phyloP scores from a whole-genome alignment of 2,888 invertebrate genomes.

The Hoplodrina ambigua region DNA sequence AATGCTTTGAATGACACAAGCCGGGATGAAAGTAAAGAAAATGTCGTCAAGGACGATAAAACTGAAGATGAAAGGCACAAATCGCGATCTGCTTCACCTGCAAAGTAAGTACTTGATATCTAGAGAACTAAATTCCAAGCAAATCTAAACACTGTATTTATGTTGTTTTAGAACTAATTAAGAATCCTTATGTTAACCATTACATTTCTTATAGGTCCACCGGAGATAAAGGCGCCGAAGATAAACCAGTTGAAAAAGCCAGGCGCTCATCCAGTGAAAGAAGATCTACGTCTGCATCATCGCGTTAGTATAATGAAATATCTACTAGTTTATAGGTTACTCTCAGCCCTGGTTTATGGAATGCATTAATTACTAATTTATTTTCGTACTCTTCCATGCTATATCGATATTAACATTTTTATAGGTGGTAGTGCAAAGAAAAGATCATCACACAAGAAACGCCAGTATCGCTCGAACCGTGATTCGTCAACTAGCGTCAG shows the following conservation, averaged over 20 bases:
- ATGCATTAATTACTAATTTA: not conserved
- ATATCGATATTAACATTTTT: slow-evolving; percentile 10
- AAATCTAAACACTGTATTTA: not conserved
- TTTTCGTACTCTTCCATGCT: not conserved
- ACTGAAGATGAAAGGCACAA: slow-evolving; percentile 77
- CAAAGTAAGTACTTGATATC: slow-evolving; percentile 73
- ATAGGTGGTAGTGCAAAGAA: slow-evolving; percentile 92
- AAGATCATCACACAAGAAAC: slow-evolving; percentile 95
- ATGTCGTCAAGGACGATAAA: slow-evolving; percentile 75
- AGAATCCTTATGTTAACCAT: not conserved
- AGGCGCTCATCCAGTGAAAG: slow-evolving; percentile 82
- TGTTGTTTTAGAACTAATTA: not conserved
- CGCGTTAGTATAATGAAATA: slow-evolving; percentile 75
- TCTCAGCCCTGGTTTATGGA: not conserved
- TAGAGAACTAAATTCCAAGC: not conserved
- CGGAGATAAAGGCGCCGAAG: slow-evolving; percentile 75
- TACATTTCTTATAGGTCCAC: slow-evolving; percentile 66
- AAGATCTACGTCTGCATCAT: slow-evolving; percentile 85
- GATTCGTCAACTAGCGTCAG: slow-evolving; percentile 93
- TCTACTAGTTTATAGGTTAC: not conserved
- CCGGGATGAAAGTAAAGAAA: slow-evolving; percentile 83
- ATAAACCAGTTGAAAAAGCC: slow-evolving; percentile 80
- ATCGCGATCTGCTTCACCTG: slow-evolving; percentile 85
- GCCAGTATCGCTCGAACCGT: slow-evolving; percentile 96
- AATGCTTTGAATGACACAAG: slow-evolving; percentile 71